A percentile compares a stretch with the other conserved stretches of the same genome.
Conservation (phyloP, 2,113 vertebrate genomes). For the Heterocephalus glaber region DNA sequence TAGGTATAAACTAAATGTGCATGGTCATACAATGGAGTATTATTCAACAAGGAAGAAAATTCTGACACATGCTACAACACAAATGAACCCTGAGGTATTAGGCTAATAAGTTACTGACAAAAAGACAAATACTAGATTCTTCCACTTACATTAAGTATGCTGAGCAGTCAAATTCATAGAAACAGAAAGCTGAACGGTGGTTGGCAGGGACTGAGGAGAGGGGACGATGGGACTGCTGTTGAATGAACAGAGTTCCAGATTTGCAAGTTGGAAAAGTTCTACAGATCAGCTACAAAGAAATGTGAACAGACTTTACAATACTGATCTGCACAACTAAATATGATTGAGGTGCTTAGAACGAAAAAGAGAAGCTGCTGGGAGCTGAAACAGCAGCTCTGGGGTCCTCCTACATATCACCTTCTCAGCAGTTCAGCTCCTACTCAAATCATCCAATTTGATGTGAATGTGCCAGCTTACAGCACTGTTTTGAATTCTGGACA, state of each 20-base stretch:
- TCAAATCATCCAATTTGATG: background rate
- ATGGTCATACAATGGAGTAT: background rate
- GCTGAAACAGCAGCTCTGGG: background rate
- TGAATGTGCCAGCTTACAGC: background rate
- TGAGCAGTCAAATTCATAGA: background rate
- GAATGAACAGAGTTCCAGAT: background rate
- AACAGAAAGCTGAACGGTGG: background rate
- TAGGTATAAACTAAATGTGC: background rate
- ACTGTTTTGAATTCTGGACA: background rate
- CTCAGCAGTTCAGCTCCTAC: background rate
- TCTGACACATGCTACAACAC: background rate
- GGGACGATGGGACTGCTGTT: background rate
- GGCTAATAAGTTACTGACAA: background rate
- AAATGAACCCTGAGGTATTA: slow-evolving; percentile 1
- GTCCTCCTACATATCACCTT: background rate
- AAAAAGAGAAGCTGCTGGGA: background rate
- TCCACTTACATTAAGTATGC: background rate
- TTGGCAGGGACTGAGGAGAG: background rate
- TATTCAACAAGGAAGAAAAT: background rate
- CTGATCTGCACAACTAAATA: background rate
- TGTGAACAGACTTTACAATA: background rate
- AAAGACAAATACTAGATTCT: background rate
- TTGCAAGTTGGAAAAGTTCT: background rate
- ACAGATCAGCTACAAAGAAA: background rate
- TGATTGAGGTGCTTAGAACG: background rate